Conservation (phyloP, 1,140 invertebrate species). For the Calephelis nemesis region DNA sequence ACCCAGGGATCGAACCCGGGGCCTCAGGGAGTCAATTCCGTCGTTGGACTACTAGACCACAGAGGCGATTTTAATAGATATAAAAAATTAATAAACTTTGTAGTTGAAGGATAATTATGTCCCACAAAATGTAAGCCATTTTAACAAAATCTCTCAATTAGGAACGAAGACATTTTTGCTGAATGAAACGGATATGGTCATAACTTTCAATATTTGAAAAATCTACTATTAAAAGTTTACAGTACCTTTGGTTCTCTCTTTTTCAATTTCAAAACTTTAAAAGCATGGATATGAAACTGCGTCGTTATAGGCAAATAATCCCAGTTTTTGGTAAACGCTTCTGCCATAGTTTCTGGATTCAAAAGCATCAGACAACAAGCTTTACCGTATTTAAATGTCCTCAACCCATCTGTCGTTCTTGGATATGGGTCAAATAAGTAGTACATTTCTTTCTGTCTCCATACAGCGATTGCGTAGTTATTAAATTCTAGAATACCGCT, state of each 20-base stretch:
- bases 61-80: no score
- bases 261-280: conserved; percentile 75
- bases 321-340: conserved; percentile 70
- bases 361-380: conserved; percentile 78
- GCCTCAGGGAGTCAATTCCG: no score
- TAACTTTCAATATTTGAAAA: no score
- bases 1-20: no score
- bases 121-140: no score
- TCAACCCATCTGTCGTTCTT: conserved; percentile 64
- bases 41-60: no score
- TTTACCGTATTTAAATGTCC: conserved; percentile 58
- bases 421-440: conserved; percentile 80
- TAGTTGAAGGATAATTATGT: no score
- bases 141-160: background rate
- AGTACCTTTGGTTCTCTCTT: conserved; percentile 61
- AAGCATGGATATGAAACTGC: conserved; percentile 77
- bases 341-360: conserved; percentile 68
- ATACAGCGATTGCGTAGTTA: conserved; percentile 71
- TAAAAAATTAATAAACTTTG: no score
- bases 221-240: no score
- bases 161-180: no score
- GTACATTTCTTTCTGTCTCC: conserved; percentile 79
- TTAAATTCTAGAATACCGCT: conserved; percentile 76
- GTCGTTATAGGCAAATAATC: conserved; percentile 71
- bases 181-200: no score